Evolutionary conservation across 2,797 vertebrate genomes (phyloP), one percentile per base, ranked within the genome.

Genomic region (Mastacembelus armatus): DNA sequence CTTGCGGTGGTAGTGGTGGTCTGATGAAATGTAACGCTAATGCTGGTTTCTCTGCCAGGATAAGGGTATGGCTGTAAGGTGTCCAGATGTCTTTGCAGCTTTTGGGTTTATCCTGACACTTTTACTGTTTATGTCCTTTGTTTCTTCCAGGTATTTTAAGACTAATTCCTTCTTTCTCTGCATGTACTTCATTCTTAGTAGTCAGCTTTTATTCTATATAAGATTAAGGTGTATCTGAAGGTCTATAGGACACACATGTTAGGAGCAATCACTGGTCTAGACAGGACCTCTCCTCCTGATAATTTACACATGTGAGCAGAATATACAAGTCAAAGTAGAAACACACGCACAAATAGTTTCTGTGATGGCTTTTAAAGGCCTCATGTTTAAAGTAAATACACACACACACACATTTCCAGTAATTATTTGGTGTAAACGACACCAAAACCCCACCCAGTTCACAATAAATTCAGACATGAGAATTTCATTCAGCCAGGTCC

Each of bases 11-110:
- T 75, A 24, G 77, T 58, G 77, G 80, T 61, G 78, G 83, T 85
- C 71, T 86, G 78, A 83, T 86, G 80, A 91, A 85, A 84, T 81
- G 35, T 30, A 63, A 54, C 58, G 67, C 83, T 74, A 63, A 68
- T 64, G 77, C 50, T 60, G 69, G 27, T 66, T 68, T 71, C 51
- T 48, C 18, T 77, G 69, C 76, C 33, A 74, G 65, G 44, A 57
- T 58, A 55, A 67, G 30, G 38, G 40, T 45, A 30, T 5, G 43
- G 45, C 47, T 74, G 51, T 33, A n/a, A 54, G 39, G 42, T 36
- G 26, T 68, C 76, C 85, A 76, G 68, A 85, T 86, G 86, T 78
- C 42, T 77, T 48, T 43, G 54, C 36, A 59, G 21, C 45, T 43
- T 40, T 30, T 47, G 44, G 29, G 29, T 42, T 67, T 43, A 32